These are phyloP conservation scores for Phoxinus dragarum DNA, from an alignment of 2,797 vertebrate species.

Conservation along the genomic window DNA sequence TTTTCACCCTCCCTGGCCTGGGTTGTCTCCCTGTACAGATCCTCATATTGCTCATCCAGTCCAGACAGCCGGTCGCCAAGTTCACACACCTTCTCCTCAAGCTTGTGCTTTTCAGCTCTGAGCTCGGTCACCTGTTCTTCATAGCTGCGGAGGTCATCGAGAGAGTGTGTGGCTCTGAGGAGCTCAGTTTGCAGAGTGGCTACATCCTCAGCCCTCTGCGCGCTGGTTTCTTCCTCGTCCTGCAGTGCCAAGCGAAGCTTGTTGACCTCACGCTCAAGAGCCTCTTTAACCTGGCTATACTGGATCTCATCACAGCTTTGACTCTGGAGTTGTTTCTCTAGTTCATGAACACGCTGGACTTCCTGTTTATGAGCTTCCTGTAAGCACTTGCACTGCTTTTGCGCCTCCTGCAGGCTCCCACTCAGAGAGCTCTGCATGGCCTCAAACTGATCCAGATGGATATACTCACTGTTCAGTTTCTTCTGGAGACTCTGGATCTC, in stretches of 20 bases:
- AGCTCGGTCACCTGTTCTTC: conserved; percentile 80
- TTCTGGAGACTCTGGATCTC: conserved; percentile 78
- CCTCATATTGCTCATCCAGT: conserved; percentile 77
- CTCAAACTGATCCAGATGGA: conserved; percentile 79
- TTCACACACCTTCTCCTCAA: conserved; percentile 81
- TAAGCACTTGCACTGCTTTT: conserved; percentile 77
- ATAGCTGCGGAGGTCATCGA: conserved; percentile 79
- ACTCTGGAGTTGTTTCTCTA: conserved; percentile 80
- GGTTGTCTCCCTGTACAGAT: conserved; percentile 75
- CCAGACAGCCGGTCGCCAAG: conserved; percentile 75
- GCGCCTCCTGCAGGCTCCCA: conserved; percentile 74
- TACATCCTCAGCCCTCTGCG: conserved; percentile 76
- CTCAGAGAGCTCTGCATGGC: conserved; percentile 78
- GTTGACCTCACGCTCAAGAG: conserved; percentile 76
- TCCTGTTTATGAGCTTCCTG: conserved; percentile 73
- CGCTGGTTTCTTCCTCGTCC: conserved; percentile 83
- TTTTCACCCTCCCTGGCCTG: conserved; percentile 78
- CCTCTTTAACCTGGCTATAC: conserved; percentile 73
- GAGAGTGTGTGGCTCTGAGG: conserved; percentile 76
- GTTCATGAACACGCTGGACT: conserved; percentile 65
- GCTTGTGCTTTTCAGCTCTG: conserved; percentile 76
- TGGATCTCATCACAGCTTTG: conserved; percentile 71
- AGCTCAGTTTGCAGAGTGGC: conserved; percentile 83
- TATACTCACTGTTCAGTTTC: conserved; percentile 77
- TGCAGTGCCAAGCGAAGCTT: conserved; percentile 70